A percentile compares a stretch with the other conserved stretches of the same genome.
Evolutionary conservation across 2,797 vertebrate species (phyloP).

Genomic region (Chrosomus eos): DNA sequence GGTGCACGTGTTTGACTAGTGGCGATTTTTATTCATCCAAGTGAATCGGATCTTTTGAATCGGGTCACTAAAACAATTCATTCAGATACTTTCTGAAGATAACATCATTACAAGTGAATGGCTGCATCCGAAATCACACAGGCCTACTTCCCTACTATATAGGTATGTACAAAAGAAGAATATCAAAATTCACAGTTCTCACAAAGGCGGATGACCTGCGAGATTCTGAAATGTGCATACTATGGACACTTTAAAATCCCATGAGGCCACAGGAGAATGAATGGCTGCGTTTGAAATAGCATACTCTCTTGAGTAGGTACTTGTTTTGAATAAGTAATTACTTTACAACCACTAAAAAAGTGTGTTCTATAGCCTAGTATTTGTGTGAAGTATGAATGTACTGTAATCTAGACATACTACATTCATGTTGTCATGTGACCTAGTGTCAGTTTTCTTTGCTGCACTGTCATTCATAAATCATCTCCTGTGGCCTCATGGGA

Average conservation of each 20-base stretch:
- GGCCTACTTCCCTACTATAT: not conserved
- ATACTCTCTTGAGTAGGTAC: not conserved
- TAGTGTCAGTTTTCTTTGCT: too few relatives aligned
- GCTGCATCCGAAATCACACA: not conserved
- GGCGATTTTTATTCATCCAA: not conserved
- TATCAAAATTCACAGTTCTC: not conserved
- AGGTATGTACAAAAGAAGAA: not conserved
- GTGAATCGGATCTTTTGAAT: constrained; percentile 19
- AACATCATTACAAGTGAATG: not conserved
- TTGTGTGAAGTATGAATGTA: too few relatives aligned
- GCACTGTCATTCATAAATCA: not conserved
- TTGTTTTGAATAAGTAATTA: not conserved
- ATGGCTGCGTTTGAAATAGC: not conserved
- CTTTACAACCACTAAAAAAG: too few relatives aligned
- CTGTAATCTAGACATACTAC: too few relatives aligned
- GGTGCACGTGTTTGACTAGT: not conserved
- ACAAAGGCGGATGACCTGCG: not conserved
- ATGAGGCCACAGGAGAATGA: not conserved
- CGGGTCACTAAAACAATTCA: constrained; percentile 22
- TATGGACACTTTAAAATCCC: not conserved
- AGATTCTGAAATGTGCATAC: not conserved
- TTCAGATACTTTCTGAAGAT: not conserved
- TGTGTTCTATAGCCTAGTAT: too few relatives aligned
- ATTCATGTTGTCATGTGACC: not conserved
- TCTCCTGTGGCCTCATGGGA: not conserved